Evolutionary conservation across 2,797 vertebrate species (phyloP).

Genomic region (Karalla daura): DNA sequence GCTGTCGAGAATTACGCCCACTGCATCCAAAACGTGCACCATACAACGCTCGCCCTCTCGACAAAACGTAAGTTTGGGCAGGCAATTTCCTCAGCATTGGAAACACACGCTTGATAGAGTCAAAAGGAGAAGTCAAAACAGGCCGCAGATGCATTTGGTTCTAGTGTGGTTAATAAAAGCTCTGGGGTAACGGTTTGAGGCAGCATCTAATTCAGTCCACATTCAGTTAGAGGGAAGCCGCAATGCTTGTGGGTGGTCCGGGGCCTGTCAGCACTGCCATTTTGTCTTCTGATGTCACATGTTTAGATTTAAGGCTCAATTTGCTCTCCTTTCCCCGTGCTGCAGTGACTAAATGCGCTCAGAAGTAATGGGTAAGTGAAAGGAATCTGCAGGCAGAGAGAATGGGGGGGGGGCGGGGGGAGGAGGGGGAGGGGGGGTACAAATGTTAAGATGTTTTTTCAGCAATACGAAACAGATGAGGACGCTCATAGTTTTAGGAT

Average conservation of each 20-base stretch:
- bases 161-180: constrained; percentile 63
- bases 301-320: constrained; percentile 77
- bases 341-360: constrained; percentile 42
- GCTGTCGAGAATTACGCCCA: background rate
- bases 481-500: constrained; percentile 26
- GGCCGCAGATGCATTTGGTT: constrained; percentile 57
- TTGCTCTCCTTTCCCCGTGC: constrained; percentile 56
- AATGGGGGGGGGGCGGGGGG: too few relatives aligned
- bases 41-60: background rate
- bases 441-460: constrained; percentile 30
- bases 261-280: constrained; percentile 60
- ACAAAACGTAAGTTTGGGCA: constrained; percentile 28
- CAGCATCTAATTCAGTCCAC: constrained; percentile 71
- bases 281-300: constrained; percentile 76
- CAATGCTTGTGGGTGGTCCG: constrained; percentile 65
- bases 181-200: constrained; percentile 45
- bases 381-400: constrained; percentile 35
- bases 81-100: constrained; percentile 66
- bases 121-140: constrained; percentile 71
- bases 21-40: constrained; percentile 18
- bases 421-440: constrained; percentile 30
- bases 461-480: constrained; percentile 55
- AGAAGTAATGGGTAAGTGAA: constrained; percentile 55
- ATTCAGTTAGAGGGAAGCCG: constrained; percentile 63
- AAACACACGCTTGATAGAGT: constrained; percentile 58